Evolutionary conservation across 2,113 vertebrate species (phyloP).

Genomic region (Onychostruthus taczanowskii): DNA sequence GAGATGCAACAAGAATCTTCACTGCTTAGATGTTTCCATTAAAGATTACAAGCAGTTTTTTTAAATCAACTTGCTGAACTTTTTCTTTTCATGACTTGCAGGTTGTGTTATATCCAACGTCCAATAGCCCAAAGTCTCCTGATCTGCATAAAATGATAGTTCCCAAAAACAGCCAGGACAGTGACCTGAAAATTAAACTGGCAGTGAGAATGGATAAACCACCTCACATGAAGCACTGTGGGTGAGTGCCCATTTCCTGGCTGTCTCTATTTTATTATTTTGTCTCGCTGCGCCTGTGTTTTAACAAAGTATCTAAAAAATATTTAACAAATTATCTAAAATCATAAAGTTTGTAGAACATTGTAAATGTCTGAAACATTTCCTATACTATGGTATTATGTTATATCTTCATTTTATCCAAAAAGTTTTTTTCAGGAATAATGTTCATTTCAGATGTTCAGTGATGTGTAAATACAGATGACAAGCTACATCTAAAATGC

Average conservation of each 20-base stretch:
- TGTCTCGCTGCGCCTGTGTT: background rate
- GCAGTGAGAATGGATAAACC: slow-evolving; percentile 97
- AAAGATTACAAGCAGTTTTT: background rate
- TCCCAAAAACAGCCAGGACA: slow-evolving; percentile 93
- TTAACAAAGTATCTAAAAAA: background rate
- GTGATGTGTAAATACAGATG: background rate
- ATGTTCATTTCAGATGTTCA: background rate
- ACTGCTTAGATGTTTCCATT: background rate
- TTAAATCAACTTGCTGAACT: background rate
- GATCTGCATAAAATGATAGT: slow-evolving; percentile 93
- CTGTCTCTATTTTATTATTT: background rate
- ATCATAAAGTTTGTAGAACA: background rate
- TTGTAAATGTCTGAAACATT: background rate
- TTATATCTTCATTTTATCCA: background rate
- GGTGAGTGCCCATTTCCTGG: slow-evolving; percentile 75
- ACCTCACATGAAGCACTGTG: slow-evolving; percentile 96
- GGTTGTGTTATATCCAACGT: slow-evolving; percentile 92
- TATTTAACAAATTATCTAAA: background rate
- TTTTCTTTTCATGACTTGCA: slow-evolving; percentile 61
- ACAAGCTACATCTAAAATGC: background rate
- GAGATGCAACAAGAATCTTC: background rate
- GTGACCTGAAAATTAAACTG: slow-evolving; percentile 92
- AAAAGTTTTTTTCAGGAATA: background rate
- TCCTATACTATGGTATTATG: background rate
- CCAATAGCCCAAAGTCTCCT: slow-evolving; percentile 87